Conservation (phyloP, 2,888 invertebrate species). For the Caenorhabditis sp. region DNA sequence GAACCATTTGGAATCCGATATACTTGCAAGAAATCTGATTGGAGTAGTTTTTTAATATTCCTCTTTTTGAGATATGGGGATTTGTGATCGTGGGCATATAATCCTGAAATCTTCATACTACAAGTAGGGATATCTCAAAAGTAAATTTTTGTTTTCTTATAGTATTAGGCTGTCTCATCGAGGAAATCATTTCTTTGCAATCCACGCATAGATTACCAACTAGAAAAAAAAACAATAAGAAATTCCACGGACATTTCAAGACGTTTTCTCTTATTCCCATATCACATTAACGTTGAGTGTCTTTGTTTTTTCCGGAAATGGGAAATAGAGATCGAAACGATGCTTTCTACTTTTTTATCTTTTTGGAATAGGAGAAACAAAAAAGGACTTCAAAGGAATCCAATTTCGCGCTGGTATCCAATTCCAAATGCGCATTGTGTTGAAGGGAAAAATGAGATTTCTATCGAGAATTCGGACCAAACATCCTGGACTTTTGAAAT, state of each 20-base stretch:
- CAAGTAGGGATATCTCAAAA: background rate
- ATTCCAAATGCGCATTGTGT: conserved; percentile 38
- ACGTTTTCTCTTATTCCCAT: conserved; percentile 1
- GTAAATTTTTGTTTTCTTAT: background rate
- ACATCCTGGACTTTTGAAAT: background rate
- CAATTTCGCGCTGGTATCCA: conserved; percentile 53
- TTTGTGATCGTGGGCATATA: too few relatives aligned
- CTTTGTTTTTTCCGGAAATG: conserved; percentile 24
- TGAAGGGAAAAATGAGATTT: background rate
- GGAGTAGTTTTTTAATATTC: conserved; percentile 8
- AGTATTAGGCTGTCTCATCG: background rate
- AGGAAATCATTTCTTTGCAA: background rate
- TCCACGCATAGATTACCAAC: background rate
- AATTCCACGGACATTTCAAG: conserved; percentile 20
- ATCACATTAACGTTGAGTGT: conserved; percentile 52
- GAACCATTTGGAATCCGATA: background rate
- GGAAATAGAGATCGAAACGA: conserved; percentile 18
- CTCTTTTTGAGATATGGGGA: background rate
- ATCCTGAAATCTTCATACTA: background rate
- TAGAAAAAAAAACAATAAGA: background rate
- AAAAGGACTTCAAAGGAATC: conserved; percentile 13
- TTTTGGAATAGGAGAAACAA: conserved; percentile 13
- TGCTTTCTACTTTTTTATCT: conserved; percentile 23
- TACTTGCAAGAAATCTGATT: background rate
- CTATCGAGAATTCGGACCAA: background rate